Conservation (phyloP, 2,888 invertebrate genomes). For the Yponomeuta sedellus region DNA sequence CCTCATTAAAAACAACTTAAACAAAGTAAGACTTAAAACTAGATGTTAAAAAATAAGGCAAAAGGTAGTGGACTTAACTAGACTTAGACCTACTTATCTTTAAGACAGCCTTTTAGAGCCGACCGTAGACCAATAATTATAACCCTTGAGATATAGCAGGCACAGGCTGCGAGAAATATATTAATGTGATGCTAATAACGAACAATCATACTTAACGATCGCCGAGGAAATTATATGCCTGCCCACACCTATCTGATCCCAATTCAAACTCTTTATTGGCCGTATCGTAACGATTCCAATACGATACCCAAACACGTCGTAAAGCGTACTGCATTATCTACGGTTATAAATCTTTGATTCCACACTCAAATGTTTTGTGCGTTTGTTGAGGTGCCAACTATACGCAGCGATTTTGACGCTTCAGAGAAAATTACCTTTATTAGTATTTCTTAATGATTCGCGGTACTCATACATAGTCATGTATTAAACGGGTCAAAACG, state of each 20-base stretch:
- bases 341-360: conserved; percentile 15
- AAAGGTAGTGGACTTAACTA: too few species aligned
- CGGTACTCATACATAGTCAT: too few species aligned
- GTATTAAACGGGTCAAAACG: too few species aligned
- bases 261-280: conserved; percentile 11
- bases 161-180: neutral
- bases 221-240: neutral
- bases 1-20: too few species aligned
- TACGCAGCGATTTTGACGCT: neutral
- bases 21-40: too few species aligned
- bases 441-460: too few species aligned
- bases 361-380: conserved; percentile 14
- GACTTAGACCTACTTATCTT: too few species aligned
- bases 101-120: too few species aligned
- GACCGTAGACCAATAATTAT: too few species aligned
- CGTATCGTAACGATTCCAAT: conserved; percentile 7
- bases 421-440: neutral
- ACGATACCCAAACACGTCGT: conserved; percentile 16
- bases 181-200: neutral
- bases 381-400: neutral
- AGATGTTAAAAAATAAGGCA: too few species aligned
- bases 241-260: conserved; percentile 2
- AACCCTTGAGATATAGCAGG: neutral
- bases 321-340: conserved; percentile 16
- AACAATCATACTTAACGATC: neutral